A percentile compares a stretch with the other conserved stretches of the same genome.
Evolutionary conservation across 2,888 invertebrate genomes (phyloP).

Genomic region (Balanococcus diminutus): DNA sequence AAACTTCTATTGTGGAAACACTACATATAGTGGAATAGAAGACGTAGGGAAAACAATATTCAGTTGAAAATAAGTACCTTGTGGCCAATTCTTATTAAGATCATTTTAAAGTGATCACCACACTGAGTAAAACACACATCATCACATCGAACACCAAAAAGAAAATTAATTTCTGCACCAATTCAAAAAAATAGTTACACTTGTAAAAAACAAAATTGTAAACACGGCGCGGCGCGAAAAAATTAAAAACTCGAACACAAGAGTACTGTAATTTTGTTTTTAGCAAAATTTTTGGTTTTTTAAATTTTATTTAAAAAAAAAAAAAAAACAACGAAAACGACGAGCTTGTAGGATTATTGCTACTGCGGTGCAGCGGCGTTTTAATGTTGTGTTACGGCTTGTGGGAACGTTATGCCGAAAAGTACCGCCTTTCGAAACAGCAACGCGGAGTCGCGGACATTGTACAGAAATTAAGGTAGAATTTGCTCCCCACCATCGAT

Average conservation of each 20-base stretch:
- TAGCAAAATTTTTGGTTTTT: not conserved
- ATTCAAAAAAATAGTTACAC: not conserved
- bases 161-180: not conserved
- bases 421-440: constrained; percentile 34
- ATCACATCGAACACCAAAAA: not conserved
- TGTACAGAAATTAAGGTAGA: constrained; percentile 42
- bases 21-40: too few species aligned
- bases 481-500: not conserved
- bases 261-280: not conserved
- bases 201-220: not conserved
- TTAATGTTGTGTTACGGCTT: not conserved
- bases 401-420: constrained; percentile 37
- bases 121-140: not conserved
- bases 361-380: constrained; percentile 14
- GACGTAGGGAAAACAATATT: too few species aligned
- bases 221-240: not conserved
- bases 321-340: too few species aligned
- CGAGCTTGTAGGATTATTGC: constrained; percentile 1
- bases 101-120: not conserved
- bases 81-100: not conserved
- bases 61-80: not conserved
- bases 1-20: too few species aligned
- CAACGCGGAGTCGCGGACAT: constrained; percentile 21
- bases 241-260: constrained; percentile 12
- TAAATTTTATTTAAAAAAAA: not conserved